Evolutionary conservation across 1,140 invertebrate species (phyloP).

Genomic region (Nomia melanderi): DNA sequence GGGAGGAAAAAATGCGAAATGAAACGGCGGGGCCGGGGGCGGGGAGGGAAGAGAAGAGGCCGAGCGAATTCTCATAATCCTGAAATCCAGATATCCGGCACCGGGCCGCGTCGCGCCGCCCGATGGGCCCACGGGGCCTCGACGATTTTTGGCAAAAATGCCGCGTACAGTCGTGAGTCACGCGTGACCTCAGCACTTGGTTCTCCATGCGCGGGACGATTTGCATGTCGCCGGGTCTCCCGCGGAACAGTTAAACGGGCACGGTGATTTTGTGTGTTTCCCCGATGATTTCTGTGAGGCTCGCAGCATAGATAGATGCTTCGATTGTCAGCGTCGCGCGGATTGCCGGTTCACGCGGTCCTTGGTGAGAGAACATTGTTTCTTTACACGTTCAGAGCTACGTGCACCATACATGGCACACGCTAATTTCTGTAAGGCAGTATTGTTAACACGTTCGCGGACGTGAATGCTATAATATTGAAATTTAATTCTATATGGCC

Average conservation of each 20-base stretch:
- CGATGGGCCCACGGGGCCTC: not conserved
- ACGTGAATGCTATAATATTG: no score
- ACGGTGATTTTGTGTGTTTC: not conserved
- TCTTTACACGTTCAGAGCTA: no score
- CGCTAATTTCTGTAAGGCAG: no score
- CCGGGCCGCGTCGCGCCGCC: not conserved
- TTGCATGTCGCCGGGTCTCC: constrained; percentile 4
- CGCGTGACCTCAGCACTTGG: constrained; percentile 47
- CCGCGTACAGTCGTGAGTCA: constrained; percentile 46
- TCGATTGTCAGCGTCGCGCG: no score
- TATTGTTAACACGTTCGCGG: no score
- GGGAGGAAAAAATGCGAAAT: constrained; percentile 22
- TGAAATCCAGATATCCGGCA: constrained; percentile 43
- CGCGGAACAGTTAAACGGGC: constrained; percentile 14
- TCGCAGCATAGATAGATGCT: no score
- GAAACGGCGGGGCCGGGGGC: constrained; percentile 21
- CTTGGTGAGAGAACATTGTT: no score
- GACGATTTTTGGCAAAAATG: constrained; percentile 23
- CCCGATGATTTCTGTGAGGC: not conserved
- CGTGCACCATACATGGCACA: no score
- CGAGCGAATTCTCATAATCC: constrained; percentile 59
- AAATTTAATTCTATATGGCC: no score
- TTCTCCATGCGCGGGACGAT: constrained; percentile 28
- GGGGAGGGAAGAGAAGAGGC: constrained; percentile 4
- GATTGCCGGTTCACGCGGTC: no score